Base-by-base conservation (phyloP, 2,113 vertebrate species). In the Passer montanus region DNA sequence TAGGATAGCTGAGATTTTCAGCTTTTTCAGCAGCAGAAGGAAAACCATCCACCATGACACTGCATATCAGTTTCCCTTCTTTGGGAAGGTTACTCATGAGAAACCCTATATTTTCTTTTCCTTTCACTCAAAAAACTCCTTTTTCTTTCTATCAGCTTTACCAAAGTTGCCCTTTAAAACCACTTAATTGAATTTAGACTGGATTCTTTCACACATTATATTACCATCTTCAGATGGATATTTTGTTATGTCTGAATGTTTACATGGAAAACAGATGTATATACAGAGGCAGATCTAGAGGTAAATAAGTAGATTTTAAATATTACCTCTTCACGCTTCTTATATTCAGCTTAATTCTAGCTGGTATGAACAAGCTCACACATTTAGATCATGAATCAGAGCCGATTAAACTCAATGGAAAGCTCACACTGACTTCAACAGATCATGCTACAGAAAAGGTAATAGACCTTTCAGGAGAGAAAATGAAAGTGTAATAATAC, bases 401-500 rank as follows among this genome's bases (percentile, higher is more conserved):
- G 64, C 39, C 1, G 6, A 94, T 93, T 94, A 92, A 90, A 74
- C 68, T 88, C 90, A 90, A 35, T 84, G 72, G 87, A 94, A 97
- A 91, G 49, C 84, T 95, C 83, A 92, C 56, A 52, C 59, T 78
- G 75, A 79, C 78, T 92, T 73, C 84, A 85, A 26, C 63, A 93
- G 93, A 93, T 96, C 90, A 89, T 55, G 47, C 56, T 93, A 52
- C 72, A 74, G 68, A 92, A 72, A 89, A 82, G 85, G 75, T 94
- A 97, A 97, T 90, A 95, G 88, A 95, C 79, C 93, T 96, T 94
- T 94, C 88, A 93, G 87, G 5, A 67, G 85, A 88, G 90, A 84
- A 97, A 96, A 96, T 95, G 87, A 67, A 96, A 91, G 82, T 81
- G 75, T 63, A 94, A 88, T 97, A 95, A 95, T 92, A 58, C 14